phyloP scores from a whole-genome alignment of 1,140 invertebrate genomes.

The Radopholus similis region DNA sequence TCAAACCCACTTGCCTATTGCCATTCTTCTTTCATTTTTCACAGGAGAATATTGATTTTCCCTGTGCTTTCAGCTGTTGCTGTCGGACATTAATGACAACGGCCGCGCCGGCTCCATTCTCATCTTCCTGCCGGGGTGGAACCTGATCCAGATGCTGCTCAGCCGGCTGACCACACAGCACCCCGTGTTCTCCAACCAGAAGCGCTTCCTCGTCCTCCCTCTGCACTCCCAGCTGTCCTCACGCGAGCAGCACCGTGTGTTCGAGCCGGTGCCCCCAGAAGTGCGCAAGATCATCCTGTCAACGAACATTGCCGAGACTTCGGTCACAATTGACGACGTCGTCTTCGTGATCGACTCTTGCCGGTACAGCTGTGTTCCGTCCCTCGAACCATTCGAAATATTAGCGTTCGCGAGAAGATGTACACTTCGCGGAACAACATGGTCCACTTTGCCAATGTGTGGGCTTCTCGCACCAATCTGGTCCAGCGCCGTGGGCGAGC shows the following conservation, averaged over 20 bases:
- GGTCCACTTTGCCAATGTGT: slow-evolving; percentile 60
- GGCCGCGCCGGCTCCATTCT: slow-evolving; percentile 72
- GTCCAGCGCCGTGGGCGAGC: slow-evolving; percentile 70
- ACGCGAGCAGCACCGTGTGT: slow-evolving; percentile 75
- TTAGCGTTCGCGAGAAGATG: slow-evolving; percentile 46
- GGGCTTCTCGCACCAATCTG: slow-evolving; percentile 66
- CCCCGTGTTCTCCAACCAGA: slow-evolving; percentile 19
- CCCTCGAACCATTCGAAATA: not conserved
- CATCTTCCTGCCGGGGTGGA: slow-evolving; percentile 86
- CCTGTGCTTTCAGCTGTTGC: slow-evolving; percentile 31
- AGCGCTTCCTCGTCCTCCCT: slow-evolving; percentile 46
- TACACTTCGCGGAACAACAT: slow-evolving; percentile 56
- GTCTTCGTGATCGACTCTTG: slow-evolving; percentile 85
- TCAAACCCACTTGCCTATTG: no score
- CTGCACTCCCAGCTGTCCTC: slow-evolving; percentile 59
- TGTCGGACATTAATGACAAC: slow-evolving; percentile 44
- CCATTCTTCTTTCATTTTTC: no score
- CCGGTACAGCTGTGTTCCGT: slow-evolving; percentile 62
- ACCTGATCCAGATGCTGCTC: slow-evolving; percentile 76
- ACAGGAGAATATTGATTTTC: not conserved
- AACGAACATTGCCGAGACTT: slow-evolving; percentile 89
- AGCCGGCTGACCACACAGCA: slow-evolving; percentile 61
- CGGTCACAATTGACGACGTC: slow-evolving; percentile 84
- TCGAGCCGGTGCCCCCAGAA: slow-evolving; percentile 67
- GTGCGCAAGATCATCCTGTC: slow-evolving; percentile 74